Evolutionary conservation across 2,888 invertebrate genomes (phyloP).

Genomic region (Polylopha cassiicola): DNA sequence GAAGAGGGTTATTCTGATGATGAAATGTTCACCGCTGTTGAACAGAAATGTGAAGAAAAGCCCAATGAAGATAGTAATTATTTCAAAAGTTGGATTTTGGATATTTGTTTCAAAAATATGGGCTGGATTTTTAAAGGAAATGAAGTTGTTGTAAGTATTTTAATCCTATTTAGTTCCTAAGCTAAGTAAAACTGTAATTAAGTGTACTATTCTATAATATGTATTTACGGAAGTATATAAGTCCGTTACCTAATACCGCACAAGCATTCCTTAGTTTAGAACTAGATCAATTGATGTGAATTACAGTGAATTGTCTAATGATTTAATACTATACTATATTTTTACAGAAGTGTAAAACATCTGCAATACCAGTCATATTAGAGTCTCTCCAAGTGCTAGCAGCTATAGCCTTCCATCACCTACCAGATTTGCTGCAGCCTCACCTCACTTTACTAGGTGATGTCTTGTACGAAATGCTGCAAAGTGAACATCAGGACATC

Average conservation of each 20-base stretch:
- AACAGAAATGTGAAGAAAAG: constrained; percentile 26
- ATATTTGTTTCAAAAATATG: constrained; percentile 78
- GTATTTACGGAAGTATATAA: no score
- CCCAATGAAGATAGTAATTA: constrained; percentile 46
- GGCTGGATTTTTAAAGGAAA: constrained; percentile 59
- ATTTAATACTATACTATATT: constrained; percentile 1
- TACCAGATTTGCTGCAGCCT: constrained; percentile 71
- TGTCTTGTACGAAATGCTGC: constrained; percentile 78
- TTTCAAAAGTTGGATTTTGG: constrained; percentile 78
- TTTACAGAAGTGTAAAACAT: constrained; percentile 55
- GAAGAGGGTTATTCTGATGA: constrained; percentile 70
- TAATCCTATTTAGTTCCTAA: not conserved
- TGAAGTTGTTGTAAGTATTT: constrained; percentile 47
- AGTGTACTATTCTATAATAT: not conserved
- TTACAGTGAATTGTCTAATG: no score
- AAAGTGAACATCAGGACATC: constrained; percentile 80
- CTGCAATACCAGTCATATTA: constrained; percentile 82
- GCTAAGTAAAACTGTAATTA: not conserved
- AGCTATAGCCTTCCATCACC: constrained; percentile 79
- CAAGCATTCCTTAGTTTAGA: no score
- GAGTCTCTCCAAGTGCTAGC: constrained; percentile 87
- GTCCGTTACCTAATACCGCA: no score
- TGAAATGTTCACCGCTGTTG: constrained; percentile 51
- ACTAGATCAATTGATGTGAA: no score
- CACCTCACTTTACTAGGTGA: constrained; percentile 79